A percentile compares a stretch with the other conserved stretches of the same genome.
phyloP scores from a whole-genome alignment of 2,113 vertebrate species.

The Acrocephalus arundinaceus region DNA sequence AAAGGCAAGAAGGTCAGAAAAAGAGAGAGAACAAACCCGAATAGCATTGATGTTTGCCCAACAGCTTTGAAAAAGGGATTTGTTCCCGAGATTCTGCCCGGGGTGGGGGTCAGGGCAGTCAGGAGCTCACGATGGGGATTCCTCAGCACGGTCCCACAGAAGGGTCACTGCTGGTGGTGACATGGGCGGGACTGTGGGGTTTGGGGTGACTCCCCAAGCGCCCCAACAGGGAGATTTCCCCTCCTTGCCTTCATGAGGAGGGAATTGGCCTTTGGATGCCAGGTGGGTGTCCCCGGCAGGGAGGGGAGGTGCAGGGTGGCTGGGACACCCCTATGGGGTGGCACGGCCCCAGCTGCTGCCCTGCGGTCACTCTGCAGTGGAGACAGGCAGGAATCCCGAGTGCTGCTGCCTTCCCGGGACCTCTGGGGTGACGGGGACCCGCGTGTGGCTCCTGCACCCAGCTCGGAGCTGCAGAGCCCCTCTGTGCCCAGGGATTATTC shows the following conservation, averaged over 20 bases:
- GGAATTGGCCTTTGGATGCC: not conserved
- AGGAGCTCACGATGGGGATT: accelerated
- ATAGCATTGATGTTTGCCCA: not conserved
- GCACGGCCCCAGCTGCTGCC: not conserved
- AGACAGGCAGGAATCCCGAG: not conserved
- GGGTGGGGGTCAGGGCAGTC: accelerated
- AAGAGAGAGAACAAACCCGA: not conserved
- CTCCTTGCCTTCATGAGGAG: not conserved
- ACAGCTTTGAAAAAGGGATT: not conserved
- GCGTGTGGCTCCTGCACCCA: not conserved
- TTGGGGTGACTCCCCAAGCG: not conserved
- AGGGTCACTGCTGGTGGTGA: not conserved
- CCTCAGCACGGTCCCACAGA: accelerated
- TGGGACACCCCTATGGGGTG: accelerated
- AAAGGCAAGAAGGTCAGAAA: not conserved
- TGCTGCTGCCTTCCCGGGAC: not conserved
- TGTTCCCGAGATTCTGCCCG: not conserved
- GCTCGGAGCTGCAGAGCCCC: not conserved
- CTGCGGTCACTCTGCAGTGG: not conserved
- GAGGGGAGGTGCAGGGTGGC: not conserved
- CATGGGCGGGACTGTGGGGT: accelerated
- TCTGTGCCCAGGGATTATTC: accelerated
- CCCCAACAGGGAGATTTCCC: not conserved
- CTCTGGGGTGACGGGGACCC: not conserved
- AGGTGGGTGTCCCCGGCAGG: not conserved